Conservation (phyloP, 2,888 invertebrate genomes). For the Tachina grossa region DNA sequence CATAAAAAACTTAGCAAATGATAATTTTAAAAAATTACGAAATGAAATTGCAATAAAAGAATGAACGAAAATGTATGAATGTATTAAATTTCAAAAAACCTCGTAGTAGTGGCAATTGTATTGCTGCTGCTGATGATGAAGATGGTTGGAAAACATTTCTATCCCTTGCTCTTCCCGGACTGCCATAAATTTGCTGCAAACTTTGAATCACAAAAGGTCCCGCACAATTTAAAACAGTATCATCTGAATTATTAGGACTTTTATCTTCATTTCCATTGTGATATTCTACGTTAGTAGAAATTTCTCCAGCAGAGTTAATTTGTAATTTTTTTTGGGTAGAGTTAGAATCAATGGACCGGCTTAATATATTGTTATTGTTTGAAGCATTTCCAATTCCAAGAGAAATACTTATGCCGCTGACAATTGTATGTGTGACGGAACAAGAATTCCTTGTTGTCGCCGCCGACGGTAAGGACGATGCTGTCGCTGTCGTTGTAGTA, state of each 20-base stretch:
- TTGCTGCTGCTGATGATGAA: slow-evolving; percentile 78
- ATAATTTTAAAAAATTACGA: slow-evolving; percentile 33
- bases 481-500: slow-evolving; percentile 29
- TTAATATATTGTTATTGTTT: slow-evolving; percentile 66
- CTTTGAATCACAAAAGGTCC: slow-evolving; percentile 78
- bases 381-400: slow-evolving; percentile 76
- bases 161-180: slow-evolving; percentile 83
- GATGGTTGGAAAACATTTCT: slow-evolving; percentile 82
- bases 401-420: slow-evolving; percentile 79
- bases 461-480: slow-evolving; percentile 33
- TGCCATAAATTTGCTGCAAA: slow-evolving; percentile 81
- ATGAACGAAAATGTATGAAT: slow-evolving; percentile 39
- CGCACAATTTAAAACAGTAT: background rate
- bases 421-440: slow-evolving; percentile 78
- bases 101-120: slow-evolving; percentile 82
- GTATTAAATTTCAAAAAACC: slow-evolving; percentile 77
- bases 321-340: slow-evolving; percentile 32
- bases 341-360: slow-evolving; percentile 34
- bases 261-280: slow-evolving; percentile 74
- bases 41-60: slow-evolving; percentile 34
- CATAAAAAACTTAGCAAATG: slow-evolving; percentile 5
- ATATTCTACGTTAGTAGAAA: slow-evolving; percentile 52
- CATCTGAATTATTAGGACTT: slow-evolving; percentile 31
- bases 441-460: slow-evolving; percentile 58
- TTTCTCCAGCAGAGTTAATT: slow-evolving; percentile 35